These are phyloP conservation scores for Elysia crispata DNA, from an alignment of 2,888 invertebrate genomes.

Conservation along the genomic window DNA sequence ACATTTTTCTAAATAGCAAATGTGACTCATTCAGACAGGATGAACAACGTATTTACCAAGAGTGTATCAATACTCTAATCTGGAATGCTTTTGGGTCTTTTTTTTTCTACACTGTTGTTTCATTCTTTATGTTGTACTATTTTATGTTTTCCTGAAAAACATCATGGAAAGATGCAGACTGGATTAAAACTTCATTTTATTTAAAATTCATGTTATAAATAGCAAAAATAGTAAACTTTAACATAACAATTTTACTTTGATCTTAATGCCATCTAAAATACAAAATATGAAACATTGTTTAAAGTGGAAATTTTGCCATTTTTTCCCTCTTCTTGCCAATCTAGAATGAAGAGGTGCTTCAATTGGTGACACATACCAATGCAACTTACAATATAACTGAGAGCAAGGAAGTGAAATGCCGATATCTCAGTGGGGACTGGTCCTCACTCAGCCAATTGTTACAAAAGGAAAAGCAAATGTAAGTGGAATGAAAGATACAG, in stretches of 20 bases:
- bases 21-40: too few species aligned
- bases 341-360: slow-evolving; percentile 91
- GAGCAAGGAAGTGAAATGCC: slow-evolving; percentile 53
- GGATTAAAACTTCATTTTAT: background rate
- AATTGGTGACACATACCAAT: slow-evolving; percentile 86
- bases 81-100: too few species aligned
- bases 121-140: background rate
- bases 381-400: slow-evolving; percentile 80
- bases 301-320: background rate
- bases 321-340: slow-evolving; percentile 37
- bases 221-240: too few species aligned
- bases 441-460: slow-evolving; percentile 78
- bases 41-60: too few species aligned
- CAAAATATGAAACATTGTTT: too few species aligned
- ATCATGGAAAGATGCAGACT: background rate
- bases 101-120: too few species aligned
- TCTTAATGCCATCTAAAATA: too few species aligned
- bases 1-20: too few species aligned
- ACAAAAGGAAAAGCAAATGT: slow-evolving; percentile 39
- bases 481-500: background rate
- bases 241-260: too few species aligned
- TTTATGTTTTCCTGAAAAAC: background rate
- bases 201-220: too few species aligned
- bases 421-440: slow-evolving; percentile 87
- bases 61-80: too few species aligned